Conservation (phyloP, 2,113 vertebrate genomes). For the Crotalus tigris region DNA sequence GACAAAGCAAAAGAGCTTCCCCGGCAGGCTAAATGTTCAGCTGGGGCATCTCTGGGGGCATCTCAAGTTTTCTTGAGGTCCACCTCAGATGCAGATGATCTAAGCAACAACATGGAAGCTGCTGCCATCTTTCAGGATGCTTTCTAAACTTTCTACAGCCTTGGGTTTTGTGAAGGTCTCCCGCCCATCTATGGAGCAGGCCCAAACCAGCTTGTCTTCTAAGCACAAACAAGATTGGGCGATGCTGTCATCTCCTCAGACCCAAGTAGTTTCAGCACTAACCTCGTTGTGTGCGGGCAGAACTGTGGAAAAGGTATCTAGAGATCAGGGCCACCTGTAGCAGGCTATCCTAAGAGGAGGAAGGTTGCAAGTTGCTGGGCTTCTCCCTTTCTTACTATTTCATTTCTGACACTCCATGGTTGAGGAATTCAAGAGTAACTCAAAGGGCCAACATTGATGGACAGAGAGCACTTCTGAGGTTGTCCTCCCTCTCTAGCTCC, state of each 20-base stretch:
- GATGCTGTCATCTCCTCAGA: neutral
- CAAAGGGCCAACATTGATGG: neutral
- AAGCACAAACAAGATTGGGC: neutral
- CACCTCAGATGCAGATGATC: neutral
- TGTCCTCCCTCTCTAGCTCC: constrained; percentile 31
- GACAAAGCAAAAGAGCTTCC: neutral
- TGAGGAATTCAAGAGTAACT: neutral
- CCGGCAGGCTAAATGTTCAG: neutral
- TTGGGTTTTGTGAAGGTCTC: neutral
- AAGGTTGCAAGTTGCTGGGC: neutral
- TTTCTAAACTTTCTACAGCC: neutral
- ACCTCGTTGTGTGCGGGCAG: neutral
- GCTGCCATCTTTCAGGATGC: neutral
- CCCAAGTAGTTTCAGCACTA: neutral
- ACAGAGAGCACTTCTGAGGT: constrained; percentile 35
- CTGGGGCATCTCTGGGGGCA: neutral
- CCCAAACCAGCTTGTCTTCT: neutral
- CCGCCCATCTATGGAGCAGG: neutral
- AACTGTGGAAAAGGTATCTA: neutral
- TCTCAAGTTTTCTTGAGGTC: neutral
- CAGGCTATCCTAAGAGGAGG: neutral
- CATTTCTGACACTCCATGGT: neutral
- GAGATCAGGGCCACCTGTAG: neutral
- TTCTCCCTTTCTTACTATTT: neutral
- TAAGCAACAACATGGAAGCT: neutral